Evolutionary conservation across 2,797 vertebrate species (phyloP), one percentile per base, ranked within the genome.

Genomic region (Melanotaenia trifasciata): DNA sequence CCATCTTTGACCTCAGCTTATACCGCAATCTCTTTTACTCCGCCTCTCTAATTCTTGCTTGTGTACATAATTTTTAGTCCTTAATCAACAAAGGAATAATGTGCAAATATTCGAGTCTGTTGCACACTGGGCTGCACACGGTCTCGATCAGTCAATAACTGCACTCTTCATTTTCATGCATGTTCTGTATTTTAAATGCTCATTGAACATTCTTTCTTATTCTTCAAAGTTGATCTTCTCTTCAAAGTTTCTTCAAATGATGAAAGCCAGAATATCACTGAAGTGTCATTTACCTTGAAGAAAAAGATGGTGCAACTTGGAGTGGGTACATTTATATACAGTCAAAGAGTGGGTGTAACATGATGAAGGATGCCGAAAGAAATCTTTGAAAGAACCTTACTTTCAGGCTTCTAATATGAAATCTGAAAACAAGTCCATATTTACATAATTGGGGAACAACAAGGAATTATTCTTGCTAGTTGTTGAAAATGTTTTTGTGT

Each of bases 201-300:
- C 53, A 56, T 26, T 51, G 3, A 51, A 12, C n/a, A 50, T 50
- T 50, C 50, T 56, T 2, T 28, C 22, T 28, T 16, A 56, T 56
- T 56, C 51, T 56, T 56, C 53, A 56, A 30, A 56, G 53, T 56
- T 56, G 24, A 28, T 56, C 5, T 56, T 56, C 53, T 28, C 53
- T 56, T 56, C 24, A 56, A 8, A 28, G 53, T 14, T 14, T 30
- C 26, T 51, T 24, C n/a, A 28, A 51, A 33, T 16, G 22, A 50
- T 35, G 28, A 14, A 11, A 64, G 32, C 20, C 30, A 22, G 30
- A 33, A 40, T 12, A 50, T 47, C 51, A 56, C 53, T 38, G 53
- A 66, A 66, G 51, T 66, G 35, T 56, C 38, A 66, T 56, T 40
- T 66, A 56, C 33, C 24, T 66, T 56, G 26, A 40, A 28, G 51